These are phyloP conservation scores for Diadema setosum DNA, from an alignment of 35 echinoderm and acorn worm species.

Conservation along the genomic window DNA sequence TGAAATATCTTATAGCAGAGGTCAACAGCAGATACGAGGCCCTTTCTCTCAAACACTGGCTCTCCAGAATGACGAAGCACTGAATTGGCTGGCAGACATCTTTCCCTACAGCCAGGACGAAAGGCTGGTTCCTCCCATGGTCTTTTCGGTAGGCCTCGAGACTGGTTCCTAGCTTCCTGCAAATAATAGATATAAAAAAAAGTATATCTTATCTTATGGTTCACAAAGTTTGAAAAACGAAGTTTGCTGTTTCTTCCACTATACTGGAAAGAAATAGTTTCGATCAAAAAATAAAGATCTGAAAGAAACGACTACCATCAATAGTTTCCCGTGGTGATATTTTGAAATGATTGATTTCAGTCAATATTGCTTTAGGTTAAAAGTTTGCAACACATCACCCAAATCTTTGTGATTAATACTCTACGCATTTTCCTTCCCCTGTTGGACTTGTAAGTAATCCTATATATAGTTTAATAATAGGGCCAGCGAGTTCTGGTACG, in stretches of 20 bases:
- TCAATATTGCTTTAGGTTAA: background rate
- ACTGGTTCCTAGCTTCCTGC: constrained; percentile 1
- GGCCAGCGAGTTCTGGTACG: too few relatives aligned
- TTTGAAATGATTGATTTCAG: background rate
- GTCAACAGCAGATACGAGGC: background rate
- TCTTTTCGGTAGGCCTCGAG: background rate
- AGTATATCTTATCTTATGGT: too few relatives aligned
- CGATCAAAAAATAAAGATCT: background rate
- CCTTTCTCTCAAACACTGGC: background rate
- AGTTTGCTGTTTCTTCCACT: background rate
- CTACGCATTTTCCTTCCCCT: too few relatives aligned
- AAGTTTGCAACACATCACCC: background rate
- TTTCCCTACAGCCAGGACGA: background rate
- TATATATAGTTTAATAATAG: too few relatives aligned
- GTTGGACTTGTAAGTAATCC: too few relatives aligned
- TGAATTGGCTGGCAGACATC: background rate
- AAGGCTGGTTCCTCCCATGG: constrained; percentile 1
- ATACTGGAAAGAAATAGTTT: background rate
- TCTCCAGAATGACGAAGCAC: constrained; percentile 5
- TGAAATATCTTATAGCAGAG: constrained; percentile 10
- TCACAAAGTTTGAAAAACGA: background rate
- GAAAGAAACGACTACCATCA: too few relatives aligned
- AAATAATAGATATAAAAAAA: background rate
- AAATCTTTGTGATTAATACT: too few relatives aligned
- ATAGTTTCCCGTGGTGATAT: too few relatives aligned